A percentile compares a stretch with the other conserved stretches of the same genome.
phyloP scores from a whole-genome alignment of 2,888 invertebrate genomes.

The Acronicta aceris region DNA sequence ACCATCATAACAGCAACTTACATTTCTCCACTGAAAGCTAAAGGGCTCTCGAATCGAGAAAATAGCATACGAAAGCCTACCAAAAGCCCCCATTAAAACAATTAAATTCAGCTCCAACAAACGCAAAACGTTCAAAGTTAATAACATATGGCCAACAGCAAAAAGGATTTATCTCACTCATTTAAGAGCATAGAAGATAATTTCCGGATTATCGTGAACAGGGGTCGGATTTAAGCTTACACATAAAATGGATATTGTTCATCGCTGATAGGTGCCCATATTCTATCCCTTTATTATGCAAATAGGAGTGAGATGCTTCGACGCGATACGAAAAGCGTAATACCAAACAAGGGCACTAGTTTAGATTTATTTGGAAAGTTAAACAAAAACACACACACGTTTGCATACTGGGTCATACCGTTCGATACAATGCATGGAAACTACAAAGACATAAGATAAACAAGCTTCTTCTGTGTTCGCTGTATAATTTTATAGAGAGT shows the following conservation, averaged over 20 bases:
- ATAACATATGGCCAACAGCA: constrained; percentile 36
- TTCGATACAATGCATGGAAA: constrained; percentile 15
- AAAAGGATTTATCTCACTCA: constrained; percentile 50
- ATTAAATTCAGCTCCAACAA: constrained; percentile 38
- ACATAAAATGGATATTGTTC: constrained; percentile 55
- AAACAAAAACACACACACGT: constrained; percentile 46
- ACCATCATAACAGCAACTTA: no score
- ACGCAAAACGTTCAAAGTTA: constrained; percentile 36
- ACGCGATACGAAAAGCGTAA: constrained; percentile 36
- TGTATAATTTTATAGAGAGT: background rate
- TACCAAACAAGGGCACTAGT: constrained; percentile 46
- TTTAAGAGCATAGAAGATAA: constrained; percentile 45
- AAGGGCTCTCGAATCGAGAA: constrained; percentile 9
- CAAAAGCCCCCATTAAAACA: constrained; percentile 29
- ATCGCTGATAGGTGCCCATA: constrained; percentile 54
- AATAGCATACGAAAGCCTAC: constrained; percentile 16
- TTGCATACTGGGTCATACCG: constrained; percentile 22
- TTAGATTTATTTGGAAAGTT: constrained; percentile 55
- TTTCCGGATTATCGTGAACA: constrained; percentile 50
- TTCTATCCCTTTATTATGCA: constrained; percentile 57
- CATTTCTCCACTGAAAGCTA: no score
- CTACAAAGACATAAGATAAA: constrained; percentile 18
- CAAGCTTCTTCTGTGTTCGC: constrained; percentile 1
- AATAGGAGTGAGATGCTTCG: constrained; percentile 49
- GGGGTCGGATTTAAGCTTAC: constrained; percentile 41